Evolutionary conservation across 2,113 vertebrate genomes (phyloP), one percentile per base, ranked within the genome.

Genomic region (Triplophysa dalaica): DNA sequence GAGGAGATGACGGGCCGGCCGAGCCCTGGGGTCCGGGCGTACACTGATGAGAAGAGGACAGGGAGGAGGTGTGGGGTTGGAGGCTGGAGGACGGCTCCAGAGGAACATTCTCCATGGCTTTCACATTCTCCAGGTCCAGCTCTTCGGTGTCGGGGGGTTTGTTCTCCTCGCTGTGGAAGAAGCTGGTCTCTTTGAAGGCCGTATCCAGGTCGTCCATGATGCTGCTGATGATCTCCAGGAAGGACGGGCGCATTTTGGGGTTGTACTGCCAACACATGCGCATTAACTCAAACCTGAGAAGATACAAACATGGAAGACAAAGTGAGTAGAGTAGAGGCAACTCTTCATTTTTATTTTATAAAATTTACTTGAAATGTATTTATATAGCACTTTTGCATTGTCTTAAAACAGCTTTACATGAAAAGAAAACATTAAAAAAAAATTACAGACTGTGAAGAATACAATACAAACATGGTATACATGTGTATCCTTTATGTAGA

Each of bases 201-300:
- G 94, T 93, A 1, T 98, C 96, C 89, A 99, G 91, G 90, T 99
- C 96, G 0, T 97, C 97, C 83, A 97, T 96, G 54, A 99, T 89
- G 91, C 96, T 98, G 85, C 93, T 87, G 63, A 99, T 98, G 82
- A 99, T 98, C 87, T 99, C 97, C 91, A 96, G 91, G 83, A 99
- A 99, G 52, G 97, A 92, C 0, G 97, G 97, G 11, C 98, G 91
- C 97, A 99, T 98, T 80, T 96, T 98, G 0, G 97, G 97, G 79
- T 99, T 98, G 93, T 96, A 99, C 90, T 99, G 97, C 97, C 98
- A 99, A 89, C 98, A 98, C 95, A 98, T 94, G 45, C 96, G 94
- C 98, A 99, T 98, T 88, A 99, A 82, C 19, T 99, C 97, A 0
- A 98, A 99, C 90, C 98, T 99, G 81, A 17, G 54, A 14, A 26